A percentile compares a stretch with the other conserved stretches of the same genome.
Evolutionary conservation across 1,140 invertebrate genomes (phyloP).

Genomic region (Thaumetopoea pityocampa): DNA sequence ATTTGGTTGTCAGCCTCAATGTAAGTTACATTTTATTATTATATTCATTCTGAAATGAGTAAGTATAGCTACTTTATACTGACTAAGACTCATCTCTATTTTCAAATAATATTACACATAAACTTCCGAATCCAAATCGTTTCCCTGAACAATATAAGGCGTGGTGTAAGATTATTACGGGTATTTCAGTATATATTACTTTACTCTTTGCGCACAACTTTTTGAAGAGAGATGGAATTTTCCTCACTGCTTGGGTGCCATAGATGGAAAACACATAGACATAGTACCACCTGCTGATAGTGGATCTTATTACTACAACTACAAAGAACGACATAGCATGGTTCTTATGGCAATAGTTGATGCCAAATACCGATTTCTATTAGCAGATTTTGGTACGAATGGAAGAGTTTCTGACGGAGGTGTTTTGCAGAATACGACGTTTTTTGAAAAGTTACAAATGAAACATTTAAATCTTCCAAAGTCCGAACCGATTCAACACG

Average conservation of each 20-base stretch:
- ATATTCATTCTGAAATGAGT: no score
- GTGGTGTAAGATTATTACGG: no score
- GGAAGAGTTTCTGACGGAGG: conserved; percentile 21
- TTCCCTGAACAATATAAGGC: no score
- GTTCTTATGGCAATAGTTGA: conserved; percentile 46
- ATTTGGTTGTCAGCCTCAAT: no score
- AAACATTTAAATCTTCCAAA: conserved; percentile 15
- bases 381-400: conserved; percentile 14
- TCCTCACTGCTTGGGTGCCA: conserved; percentile 51
- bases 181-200: no score
- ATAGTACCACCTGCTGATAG: conserved; percentile 36
- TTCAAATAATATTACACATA: no score
- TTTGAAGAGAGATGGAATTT: conserved; percentile 44
- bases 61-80: no score
- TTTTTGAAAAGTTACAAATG: conserved; percentile 16
- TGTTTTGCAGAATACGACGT: conserved; percentile 17
- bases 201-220: no score
- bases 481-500: conserved; percentile 1
- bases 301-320: conserved; percentile 56
- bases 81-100: no score
- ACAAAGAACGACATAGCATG: conserved; percentile 53
- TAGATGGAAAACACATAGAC: conserved; percentile 52
- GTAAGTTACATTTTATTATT: no score
- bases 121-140: no score
- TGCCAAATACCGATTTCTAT: conserved; percentile 22